A percentile compares a stretch with the other conserved stretches of the same genome.
phyloP scores from a whole-genome alignment of 1,140 invertebrate species.

The Drosophila truncata region DNA sequence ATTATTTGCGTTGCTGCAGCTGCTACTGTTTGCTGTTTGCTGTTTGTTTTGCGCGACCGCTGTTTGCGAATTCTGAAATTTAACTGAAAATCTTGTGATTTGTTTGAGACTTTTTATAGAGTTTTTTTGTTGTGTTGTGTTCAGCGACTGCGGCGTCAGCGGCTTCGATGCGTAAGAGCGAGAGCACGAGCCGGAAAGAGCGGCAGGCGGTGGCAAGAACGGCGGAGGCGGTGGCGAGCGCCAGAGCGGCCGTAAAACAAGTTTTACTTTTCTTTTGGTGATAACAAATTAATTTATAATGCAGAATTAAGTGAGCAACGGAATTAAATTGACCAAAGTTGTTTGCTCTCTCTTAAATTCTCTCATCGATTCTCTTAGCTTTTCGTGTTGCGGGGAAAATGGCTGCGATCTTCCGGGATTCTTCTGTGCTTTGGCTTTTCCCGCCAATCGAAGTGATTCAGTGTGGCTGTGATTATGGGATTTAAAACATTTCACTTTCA shows the following conservation, averaged over 20 bases:
- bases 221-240: slow-evolving; percentile 1
- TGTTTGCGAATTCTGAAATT: slow-evolving; percentile 78
- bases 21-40: slow-evolving; percentile 3
- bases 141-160: slow-evolving; percentile 42
- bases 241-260: slow-evolving; percentile 27
- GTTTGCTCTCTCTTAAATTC: slow-evolving; percentile 2
- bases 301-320: slow-evolving; percentile 29
- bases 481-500: slow-evolving; percentile 18
- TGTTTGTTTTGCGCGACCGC: slow-evolving; percentile 53
- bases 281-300: slow-evolving; percentile 82
- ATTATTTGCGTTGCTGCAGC: slow-evolving; percentile 1
- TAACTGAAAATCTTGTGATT: slow-evolving; percentile 85
- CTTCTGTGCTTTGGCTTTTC: slow-evolving; percentile 28
- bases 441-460: slow-evolving; percentile 49
- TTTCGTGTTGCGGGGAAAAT: background rate
- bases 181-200: slow-evolving; percentile 30
- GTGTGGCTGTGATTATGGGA: slow-evolving; percentile 36
- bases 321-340: background rate
- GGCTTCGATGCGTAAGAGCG: slow-evolving; percentile 48
- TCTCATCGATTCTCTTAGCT: slow-evolving; percentile 1
- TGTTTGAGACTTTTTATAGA: slow-evolving; percentile 84
- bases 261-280: slow-evolving; percentile 57
- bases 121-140: slow-evolving; percentile 26
- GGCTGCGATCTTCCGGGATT: background rate
- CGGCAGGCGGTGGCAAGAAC: slow-evolving; percentile 1